Percentiles rank a stretch among this genome's conserved stretches.
Evolutionary conservation across 2,797 vertebrate genomes (phyloP).

Genomic region (Champsocephalus gunnari): DNA sequence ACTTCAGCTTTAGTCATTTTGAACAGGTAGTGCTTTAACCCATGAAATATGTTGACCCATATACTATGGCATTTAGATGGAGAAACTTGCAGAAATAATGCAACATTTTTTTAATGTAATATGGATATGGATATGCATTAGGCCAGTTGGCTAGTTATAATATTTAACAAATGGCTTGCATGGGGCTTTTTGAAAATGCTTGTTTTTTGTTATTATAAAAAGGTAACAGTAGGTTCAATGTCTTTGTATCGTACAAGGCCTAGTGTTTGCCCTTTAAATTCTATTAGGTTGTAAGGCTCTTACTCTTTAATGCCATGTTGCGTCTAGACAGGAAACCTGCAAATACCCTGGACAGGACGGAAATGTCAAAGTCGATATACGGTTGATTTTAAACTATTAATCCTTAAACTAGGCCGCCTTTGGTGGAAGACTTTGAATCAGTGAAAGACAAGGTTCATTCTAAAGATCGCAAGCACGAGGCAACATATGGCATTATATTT

Average conservation of each 20-base stretch:
- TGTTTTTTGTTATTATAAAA: not conserved
- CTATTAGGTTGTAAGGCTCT: constrained; percentile 79
- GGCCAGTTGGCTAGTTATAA: not conserved
- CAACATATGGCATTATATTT: constrained; percentile 67
- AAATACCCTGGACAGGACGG: constrained; percentile 63
- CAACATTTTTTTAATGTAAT: not conserved
- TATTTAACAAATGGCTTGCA: not conserved
- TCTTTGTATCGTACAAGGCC: constrained; percentile 5
- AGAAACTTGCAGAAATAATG: not conserved
- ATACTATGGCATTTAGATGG: not conserved
- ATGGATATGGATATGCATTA: not conserved
- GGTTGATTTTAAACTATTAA: constrained; percentile 18
- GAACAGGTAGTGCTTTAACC: constrained; percentile 28
- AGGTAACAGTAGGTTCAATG: not conserved
- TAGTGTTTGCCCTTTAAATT: constrained; percentile 70
- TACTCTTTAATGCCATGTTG: constrained; percentile 74
- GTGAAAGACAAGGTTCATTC: not conserved
- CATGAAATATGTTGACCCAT: constrained; percentile 49
- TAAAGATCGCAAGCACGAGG: constrained; percentile 38
- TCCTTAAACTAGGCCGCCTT: not conserved
- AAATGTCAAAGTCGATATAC: constrained; percentile 52
- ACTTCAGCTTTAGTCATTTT: constrained; percentile 29
- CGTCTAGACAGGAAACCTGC: constrained; percentile 66
- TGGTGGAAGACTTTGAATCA: not conserved
- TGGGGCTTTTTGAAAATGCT: not conserved